Evolutionary conservation across 2,797 vertebrate genomes (phyloP), one percentile per base, ranked within the genome.

Genomic region (Hipposideros larvatus): DNA sequence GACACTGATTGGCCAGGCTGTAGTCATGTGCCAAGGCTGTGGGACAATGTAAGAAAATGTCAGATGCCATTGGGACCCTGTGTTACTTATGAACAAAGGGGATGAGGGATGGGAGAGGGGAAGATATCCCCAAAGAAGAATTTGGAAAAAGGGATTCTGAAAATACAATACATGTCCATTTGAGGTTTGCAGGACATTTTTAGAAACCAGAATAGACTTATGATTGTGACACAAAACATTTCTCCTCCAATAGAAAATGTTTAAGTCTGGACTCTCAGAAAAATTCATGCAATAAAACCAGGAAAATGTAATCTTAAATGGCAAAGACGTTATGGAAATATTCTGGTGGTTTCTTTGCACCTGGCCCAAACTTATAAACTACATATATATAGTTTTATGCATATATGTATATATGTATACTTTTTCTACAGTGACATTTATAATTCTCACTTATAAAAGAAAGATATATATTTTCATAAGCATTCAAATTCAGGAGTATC

Each of bases 371-470:
- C 41, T 66, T 79, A 41, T 79, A 90, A 71, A 55, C 46, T 57
- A 41, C n/a, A 16, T 86, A 3, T 43, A 22, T 86, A 3, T 86
- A 73, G 41, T 41, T 51, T 7, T 55, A 10, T 7, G 7, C 41
- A 37, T 41, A 9, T 59, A 5, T 43, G 5, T 59, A 57, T 34
- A 34, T 48, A 15, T 4, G 1, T 26, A 51, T 18, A 31, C 24
- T 9, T 0, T 34, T 55, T 86, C 65, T 37, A 57, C 3, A 68
- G 57, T 78, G 11, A 80, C 31, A 92, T 70, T 70, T 89, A 21
- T 86, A 86, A 96, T 88, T 84, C 4, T 37, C 48, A 73, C 74
- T 95, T 83, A 7, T 68, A 75, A 88, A 86, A 88, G 10, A 77
- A 86, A 82, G 11, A 78, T 21, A 84, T 79, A 59, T 90, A 84